A percentile compares a stretch with the other conserved stretches of the same genome.
These are phyloP conservation scores for Drosophila quinaria DNA, from an alignment of 2,888 invertebrate genomes.

Conservation along the genomic window DNA sequence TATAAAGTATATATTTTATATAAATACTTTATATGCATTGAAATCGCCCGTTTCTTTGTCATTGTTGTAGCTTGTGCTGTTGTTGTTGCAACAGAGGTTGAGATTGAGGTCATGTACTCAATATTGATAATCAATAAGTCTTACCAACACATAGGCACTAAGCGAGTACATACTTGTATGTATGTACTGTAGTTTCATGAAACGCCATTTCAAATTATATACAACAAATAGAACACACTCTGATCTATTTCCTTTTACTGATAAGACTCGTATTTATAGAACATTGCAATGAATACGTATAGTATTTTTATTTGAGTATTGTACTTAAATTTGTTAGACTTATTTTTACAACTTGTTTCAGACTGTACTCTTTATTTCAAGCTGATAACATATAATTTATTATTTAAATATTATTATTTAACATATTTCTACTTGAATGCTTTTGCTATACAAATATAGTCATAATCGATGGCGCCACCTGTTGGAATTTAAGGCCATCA, in stretches of 20 bases:
- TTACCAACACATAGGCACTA: conserved; percentile 2
- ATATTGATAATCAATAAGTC: conserved; percentile 57
- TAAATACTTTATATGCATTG: conserved; percentile 9
- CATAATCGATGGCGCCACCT: conserved; percentile 38
- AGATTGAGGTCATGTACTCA: conserved; percentile 66
- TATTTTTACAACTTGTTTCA: too few relatives aligned
- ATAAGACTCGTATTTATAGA: conserved; percentile 38
- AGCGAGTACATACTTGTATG: background rate
- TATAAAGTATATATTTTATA: background rate
- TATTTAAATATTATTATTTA: too few relatives aligned
- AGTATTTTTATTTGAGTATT: background rate
- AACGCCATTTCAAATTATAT: conserved; percentile 20
- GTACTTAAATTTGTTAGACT: too few relatives aligned
- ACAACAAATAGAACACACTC: conserved; percentile 23
- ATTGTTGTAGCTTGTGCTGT: conserved; percentile 23
- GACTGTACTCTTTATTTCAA: too few relatives aligned
- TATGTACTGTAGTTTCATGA: background rate
- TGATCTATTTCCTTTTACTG: conserved; percentile 38
- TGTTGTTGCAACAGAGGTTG: conserved; percentile 30
- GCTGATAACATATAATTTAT: too few relatives aligned
- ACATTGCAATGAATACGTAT: background rate
- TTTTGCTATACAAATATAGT: background rate
- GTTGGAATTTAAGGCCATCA: conserved; percentile 42
- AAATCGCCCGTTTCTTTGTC: conserved; percentile 32
- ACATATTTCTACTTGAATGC: background rate